Percentiles rank a stretch among this genome's conserved stretches.
Conservation (phyloP, 2,888 invertebrate genomes). For the Drosophila parthenogenetica region DNA sequence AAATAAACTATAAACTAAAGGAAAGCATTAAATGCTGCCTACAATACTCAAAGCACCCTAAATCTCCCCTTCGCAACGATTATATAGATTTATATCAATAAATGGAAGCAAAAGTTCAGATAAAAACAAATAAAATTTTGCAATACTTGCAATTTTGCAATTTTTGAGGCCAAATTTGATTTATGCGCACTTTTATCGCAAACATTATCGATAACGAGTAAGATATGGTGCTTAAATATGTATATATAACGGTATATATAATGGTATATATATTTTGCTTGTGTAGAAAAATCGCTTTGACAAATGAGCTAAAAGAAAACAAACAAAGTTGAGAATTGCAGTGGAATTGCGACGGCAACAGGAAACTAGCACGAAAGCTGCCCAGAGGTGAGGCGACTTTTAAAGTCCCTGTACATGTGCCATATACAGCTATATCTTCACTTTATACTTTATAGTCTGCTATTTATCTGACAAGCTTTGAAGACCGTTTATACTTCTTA, state of each 20-base stretch:
- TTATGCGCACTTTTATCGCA: constrained; percentile 37
- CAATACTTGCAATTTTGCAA: constrained; percentile 27
- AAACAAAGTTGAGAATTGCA: constrained; percentile 1
- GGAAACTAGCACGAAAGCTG: neutral
- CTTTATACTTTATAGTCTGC: too few relatives aligned
- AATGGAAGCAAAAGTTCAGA: neutral
- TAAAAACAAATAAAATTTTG: constrained; percentile 29
- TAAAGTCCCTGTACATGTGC: neutral
- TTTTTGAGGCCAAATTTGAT: constrained; percentile 26
- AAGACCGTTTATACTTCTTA: too few relatives aligned
- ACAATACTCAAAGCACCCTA: neutral
- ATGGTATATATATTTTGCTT: constrained; percentile 20
- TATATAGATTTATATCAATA: neutral
- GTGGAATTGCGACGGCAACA: constrained; percentile 1
- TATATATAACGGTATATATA: neutral
- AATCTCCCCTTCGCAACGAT: neutral
- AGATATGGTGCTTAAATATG: neutral
- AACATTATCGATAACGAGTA: constrained; percentile 28
- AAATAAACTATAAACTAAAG: constrained; percentile 32
- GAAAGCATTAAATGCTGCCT: constrained; percentile 11
- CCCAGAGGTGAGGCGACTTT: neutral
- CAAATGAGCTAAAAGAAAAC: constrained; percentile 32
- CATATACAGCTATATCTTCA: too few relatives aligned
- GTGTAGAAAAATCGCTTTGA: constrained; percentile 26
- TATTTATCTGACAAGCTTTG: too few relatives aligned